Base-by-base conservation (phyloP, 2,113 vertebrate genomes). In the Catharus fuscescens region DNA sequence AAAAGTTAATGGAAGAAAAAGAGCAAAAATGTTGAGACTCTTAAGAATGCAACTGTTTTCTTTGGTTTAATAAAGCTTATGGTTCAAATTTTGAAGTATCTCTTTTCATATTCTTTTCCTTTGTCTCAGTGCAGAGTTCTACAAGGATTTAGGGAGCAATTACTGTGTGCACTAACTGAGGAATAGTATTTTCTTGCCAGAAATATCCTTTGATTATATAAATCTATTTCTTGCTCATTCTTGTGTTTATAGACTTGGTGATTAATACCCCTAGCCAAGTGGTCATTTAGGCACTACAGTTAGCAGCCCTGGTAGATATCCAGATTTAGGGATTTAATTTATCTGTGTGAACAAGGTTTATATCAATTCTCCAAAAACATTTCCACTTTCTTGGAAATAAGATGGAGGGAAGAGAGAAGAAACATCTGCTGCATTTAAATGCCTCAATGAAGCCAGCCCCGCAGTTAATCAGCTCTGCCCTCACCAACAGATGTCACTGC, bases 401-500 rank as follows among this genome's bases (percentile, higher is more conserved):
- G n/a, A 93, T 61, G 38, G 34, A 34, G 80, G 48, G 13, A 77
- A 82, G 54, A 73, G 80, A 91, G 44, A 80, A 71, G 45, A 94
- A 95, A 95, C 56, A 91, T 79, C 80, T 96, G 66, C 19, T 60
- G 11, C 7, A 44, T 32, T 47, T n/a, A 57, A 31, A 85, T 81
- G 54, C 52, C 77, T 83, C 66, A 40, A 1, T 64, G 72, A 64
- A 92, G 52, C 40, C 47, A 59, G 45, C 67, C 44, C 52, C 1
- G 0, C 18, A 78, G 48, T 86, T 92, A 72, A 86, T 94, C 71
- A 82, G 70, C 71, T 79, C 62, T 95, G 80, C 42, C 89, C 92
- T 97, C 72, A 72, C 86, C 89, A 85, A 95, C 86, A 95, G 95
- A 96, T 94, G 83, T 96, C 95, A 94, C 80, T 95, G 61, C 60